Percentiles rank a stretch among this genome's conserved stretches.
Conservation (phyloP, 2,797 vertebrate genomes). For the Paratrypauchen microcephalus region DNA sequence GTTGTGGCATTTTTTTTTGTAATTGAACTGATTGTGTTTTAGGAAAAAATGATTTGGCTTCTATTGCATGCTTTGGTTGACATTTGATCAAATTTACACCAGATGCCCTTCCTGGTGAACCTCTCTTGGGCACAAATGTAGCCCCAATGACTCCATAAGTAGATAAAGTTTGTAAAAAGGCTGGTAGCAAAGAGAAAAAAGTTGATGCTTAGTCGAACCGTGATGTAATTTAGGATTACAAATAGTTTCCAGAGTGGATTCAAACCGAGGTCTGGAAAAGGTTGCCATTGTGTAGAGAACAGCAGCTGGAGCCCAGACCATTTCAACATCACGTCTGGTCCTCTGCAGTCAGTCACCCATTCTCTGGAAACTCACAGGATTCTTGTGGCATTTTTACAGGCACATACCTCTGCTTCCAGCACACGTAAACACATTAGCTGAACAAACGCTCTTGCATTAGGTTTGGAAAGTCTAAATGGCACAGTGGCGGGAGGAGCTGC, state of each 20-base stretch:
- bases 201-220: conserved; percentile 9
- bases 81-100: not conserved
- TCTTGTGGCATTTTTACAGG: conserved; percentile 70
- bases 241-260: conserved; percentile 18
- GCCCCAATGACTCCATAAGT: not conserved
- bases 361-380: conserved; percentile 32
- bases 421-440: not conserved
- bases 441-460: not conserved
- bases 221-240: conserved; percentile 4
- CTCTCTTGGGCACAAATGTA: not conserved
- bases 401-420: conserved; percentile 32
- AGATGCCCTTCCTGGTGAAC: not conserved
- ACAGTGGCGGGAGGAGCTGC: not conserved
- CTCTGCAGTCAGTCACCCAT: conserved; percentile 14
- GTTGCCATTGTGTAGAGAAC: conserved; percentile 10
- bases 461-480: not conserved
- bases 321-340: conserved; percentile 27
- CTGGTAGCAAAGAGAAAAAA: not conserved
- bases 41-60: not conserved
- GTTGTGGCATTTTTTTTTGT: not conserved
- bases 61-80: not conserved
- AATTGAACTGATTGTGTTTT: not conserved
- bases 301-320: conserved; percentile 29
- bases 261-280: conserved; percentile 30
- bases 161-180: not conserved